phyloP scores from a whole-genome alignment of 1,140 invertebrate species.

The Drosophila takahashii region DNA sequence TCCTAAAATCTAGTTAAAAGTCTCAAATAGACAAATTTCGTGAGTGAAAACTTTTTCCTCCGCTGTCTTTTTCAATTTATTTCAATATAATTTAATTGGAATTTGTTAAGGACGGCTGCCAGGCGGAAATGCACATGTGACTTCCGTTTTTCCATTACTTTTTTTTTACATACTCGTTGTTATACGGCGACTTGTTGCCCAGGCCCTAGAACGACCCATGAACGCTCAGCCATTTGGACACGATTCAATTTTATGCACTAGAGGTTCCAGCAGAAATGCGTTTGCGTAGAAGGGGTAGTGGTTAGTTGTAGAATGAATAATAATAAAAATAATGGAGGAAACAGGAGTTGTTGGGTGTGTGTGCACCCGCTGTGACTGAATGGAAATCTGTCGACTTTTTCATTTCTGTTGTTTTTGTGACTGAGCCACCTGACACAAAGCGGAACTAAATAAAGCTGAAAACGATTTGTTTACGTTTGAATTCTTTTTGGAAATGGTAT shows the following conservation, averaged over 20 bases:
- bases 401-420: neutral
- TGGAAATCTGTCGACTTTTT: neutral
- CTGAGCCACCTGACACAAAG: constrained; percentile 22
- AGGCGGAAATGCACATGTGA: constrained; percentile 75
- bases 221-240: constrained; percentile 10
- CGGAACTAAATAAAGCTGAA: constrained; percentile 29
- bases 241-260: constrained; percentile 58
- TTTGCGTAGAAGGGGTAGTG: constrained; percentile 12
- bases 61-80: constrained; percentile 55
- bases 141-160: constrained; percentile 65
- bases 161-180: constrained; percentile 35
- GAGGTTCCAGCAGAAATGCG: constrained; percentile 37
- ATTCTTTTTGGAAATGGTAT: constrained; percentile 15
- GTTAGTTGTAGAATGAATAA: constrained; percentile 20
- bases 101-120: constrained; percentile 70
- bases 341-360: constrained; percentile 7
- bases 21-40: neutral
- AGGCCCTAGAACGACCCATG: constrained; percentile 18
- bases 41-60: constrained; percentile 19
- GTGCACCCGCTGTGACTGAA: constrained; percentile 13
- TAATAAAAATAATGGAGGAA: constrained; percentile 26
- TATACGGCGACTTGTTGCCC: constrained; percentile 17
- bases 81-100: constrained; percentile 80
- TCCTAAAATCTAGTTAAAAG: too few species aligned
- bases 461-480: constrained; percentile 16